These are phyloP conservation scores for Platerodrilus igneus DNA, from an alignment of 2,888 invertebrate genomes.

Conservation along the genomic window DNA sequence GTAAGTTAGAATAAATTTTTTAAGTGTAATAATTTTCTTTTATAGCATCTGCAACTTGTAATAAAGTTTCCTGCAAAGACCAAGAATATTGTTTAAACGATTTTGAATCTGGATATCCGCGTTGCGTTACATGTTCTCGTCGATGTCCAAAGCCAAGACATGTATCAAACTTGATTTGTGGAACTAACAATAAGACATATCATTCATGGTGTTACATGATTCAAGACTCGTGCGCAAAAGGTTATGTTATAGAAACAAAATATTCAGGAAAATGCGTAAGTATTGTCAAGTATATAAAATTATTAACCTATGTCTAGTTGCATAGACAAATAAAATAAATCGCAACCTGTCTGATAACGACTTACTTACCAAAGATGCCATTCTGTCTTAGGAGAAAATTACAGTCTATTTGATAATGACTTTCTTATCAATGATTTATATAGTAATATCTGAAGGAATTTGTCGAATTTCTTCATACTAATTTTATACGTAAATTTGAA, in stretches of 20 bases:
- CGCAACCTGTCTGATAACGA: too few species aligned
- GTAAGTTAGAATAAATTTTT: constrained; percentile 50
- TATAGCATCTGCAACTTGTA: constrained; percentile 63
- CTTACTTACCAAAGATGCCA: too few species aligned
- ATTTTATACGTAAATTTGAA: too few species aligned
- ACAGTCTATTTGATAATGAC: too few species aligned
- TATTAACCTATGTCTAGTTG: too few species aligned
- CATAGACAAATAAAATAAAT: too few species aligned
- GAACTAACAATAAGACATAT: constrained; percentile 70
- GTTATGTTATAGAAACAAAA: constrained; percentile 66
- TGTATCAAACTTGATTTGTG: constrained; percentile 58
- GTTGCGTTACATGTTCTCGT: constrained; percentile 67
- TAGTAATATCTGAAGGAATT: too few species aligned
- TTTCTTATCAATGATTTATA: too few species aligned
- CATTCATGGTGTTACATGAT: constrained; percentile 75
- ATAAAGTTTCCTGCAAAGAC: constrained; percentile 61
- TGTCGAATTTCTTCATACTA: too few species aligned
- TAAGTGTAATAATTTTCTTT: constrained; percentile 27
- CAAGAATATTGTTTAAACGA: constrained; percentile 67
- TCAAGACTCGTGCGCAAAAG: constrained; percentile 69
- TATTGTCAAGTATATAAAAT: too few species aligned
- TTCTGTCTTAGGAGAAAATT: too few species aligned
- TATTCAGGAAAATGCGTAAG: constrained; percentile 59
- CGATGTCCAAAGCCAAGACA: constrained; percentile 54
- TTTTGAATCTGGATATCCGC: constrained; percentile 58